Conservation (phyloP, 2,888 invertebrate species). For the Drosophila mettleri region DNA sequence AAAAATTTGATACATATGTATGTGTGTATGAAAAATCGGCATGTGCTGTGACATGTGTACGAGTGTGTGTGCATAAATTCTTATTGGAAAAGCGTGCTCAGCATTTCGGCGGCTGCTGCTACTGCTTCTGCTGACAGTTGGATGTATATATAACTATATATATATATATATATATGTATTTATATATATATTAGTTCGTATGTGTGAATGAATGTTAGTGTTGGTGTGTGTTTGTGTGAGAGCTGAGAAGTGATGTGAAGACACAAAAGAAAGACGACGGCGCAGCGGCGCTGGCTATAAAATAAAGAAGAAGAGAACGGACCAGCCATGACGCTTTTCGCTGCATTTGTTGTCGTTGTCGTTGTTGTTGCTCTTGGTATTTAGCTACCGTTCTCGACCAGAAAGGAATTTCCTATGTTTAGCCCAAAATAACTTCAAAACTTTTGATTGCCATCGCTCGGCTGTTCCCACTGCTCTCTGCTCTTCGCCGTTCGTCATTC, state of each 20-base stretch:
- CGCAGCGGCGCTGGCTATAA: constrained; percentile 55
- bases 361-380: constrained; percentile 46
- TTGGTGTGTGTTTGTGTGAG: constrained; percentile 42
- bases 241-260: constrained; percentile 67
- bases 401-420: constrained; percentile 58
- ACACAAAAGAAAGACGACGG: constrained; percentile 69
- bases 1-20: constrained; percentile 59
- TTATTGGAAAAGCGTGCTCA: constrained; percentile 80
- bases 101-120: constrained; percentile 72
- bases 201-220: constrained; percentile 24
- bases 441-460: constrained; percentile 58
- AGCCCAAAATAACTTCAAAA: constrained; percentile 78
- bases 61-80: constrained; percentile 64
- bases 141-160: constrained; percentile 27
- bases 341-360: constrained; percentile 58
- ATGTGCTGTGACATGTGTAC: constrained; percentile 54
- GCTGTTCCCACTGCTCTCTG: constrained; percentile 18
- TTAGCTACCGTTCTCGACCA: constrained; percentile 44
- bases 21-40: constrained; percentile 68
- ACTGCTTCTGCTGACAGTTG: constrained; percentile 44
- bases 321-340: constrained; percentile 55
- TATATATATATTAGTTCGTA: constrained; percentile 12
- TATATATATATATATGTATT: constrained; percentile 20
- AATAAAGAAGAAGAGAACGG: constrained; percentile 63
- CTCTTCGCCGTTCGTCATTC: constrained; percentile 3